These are phyloP conservation scores for Neotoxoptera formosana DNA, from an alignment of 1,140 invertebrate genomes.

Conservation along the genomic window DNA sequence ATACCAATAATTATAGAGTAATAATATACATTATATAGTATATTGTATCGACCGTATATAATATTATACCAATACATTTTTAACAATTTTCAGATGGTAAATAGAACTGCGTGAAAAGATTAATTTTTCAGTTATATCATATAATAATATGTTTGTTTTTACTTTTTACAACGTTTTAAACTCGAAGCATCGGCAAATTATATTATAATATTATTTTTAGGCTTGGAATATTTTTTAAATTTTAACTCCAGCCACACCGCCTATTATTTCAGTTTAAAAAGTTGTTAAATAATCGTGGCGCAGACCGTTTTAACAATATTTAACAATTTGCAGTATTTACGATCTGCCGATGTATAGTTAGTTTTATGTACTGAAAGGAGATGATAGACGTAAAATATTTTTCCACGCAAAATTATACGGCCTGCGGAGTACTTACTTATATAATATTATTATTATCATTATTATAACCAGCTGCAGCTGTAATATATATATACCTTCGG, in stretches of 20 bases:
- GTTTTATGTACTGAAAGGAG: background rate
- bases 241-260: too few species aligned
- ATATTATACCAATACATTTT: background rate
- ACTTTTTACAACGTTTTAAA: background rate
- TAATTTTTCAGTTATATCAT: background rate
- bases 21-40: background rate
- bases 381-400: background rate
- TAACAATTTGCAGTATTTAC: background rate
- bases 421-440: background rate
- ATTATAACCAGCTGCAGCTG: background rate
- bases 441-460: background rate
- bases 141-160: background rate
- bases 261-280: background rate
- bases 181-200: background rate
- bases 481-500: background rate
- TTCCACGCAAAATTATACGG: background rate
- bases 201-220: background rate
- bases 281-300: background rate
- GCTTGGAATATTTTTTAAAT: too few species aligned
- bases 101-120: background rate
- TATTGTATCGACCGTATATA: background rate
- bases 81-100: background rate
- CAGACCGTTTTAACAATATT: background rate
- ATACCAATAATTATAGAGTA: too few species aligned
- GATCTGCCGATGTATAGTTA: background rate